Evolutionary conservation across 2,888 invertebrate species (phyloP), one percentile per base, ranked within the genome.

Genomic region (Tenthredo scrophulariae): DNA sequence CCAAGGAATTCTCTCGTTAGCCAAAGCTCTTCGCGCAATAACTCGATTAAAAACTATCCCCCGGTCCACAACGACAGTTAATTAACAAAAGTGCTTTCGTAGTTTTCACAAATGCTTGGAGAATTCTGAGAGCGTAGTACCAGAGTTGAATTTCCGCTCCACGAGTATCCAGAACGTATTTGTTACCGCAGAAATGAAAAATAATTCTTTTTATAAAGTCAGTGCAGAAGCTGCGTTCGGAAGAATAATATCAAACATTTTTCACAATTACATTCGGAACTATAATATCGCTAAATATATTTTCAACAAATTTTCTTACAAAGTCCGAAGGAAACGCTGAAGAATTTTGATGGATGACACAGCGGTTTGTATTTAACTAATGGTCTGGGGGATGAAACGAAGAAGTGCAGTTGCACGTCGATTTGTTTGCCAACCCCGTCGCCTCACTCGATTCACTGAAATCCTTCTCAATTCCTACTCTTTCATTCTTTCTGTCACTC

Each of bases 21-120:
- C 65, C 37, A 50, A 83, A 67, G 88, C 89, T 89, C 89, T 90
- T 91, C 89, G 90, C 90, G 89, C 91, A 90, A 91, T 91, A 91
- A 92, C 90, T 89, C 91, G 90, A 91, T 91, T 90, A 91, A 92
- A 89, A 91, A 88, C 89, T 86, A 85, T 87, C 87, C 89, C 89
- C 87, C 89, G 91, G 89, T 88, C 89, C 89, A 91, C 91, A 92
- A 91, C 91, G 91, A 91, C 90, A 90, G 90, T 91, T 90, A 91
- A 91, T 92, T 92, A 92, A 91, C 90, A 90, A 91, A 91, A 92
- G 91, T 91, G 90, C 91, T 91, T 89, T 86, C 88, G 86, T 89
- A 89, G 90, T 83, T 65, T 67, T 70, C 67, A 15, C 83, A 46
- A 29, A 18, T 50, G 58, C 37, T 22, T n/a, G 33, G 13, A 58